phyloP scores from a whole-genome alignment of 2,797 vertebrate genomes.

The Eidolon dupreanum region DNA sequence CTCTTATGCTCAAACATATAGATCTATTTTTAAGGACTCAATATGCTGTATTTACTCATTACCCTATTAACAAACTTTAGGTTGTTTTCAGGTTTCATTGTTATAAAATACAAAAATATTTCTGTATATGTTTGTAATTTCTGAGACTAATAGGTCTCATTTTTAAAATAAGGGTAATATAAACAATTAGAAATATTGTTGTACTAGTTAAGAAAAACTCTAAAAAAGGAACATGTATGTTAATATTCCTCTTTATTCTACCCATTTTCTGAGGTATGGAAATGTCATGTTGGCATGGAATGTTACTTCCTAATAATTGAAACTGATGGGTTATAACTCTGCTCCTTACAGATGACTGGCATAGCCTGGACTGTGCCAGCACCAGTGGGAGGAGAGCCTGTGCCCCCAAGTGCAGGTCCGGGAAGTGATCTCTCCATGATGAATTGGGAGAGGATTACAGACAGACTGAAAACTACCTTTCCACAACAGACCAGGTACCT shows the following conservation, averaged over 20 bases:
- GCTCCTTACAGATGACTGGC: slow-evolving; percentile 69
- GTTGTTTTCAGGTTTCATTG: slow-evolving; percentile 21
- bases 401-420: slow-evolving; percentile 22
- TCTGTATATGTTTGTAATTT: slow-evolving; percentile 22
- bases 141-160: neutral
- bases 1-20: neutral
- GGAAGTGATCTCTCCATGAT: slow-evolving; percentile 52
- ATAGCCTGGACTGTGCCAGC: slow-evolving; percentile 70
- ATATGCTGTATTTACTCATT: neutral
- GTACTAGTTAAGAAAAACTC: neutral
- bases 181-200: slow-evolving; percentile 44
- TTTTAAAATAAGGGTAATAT: slow-evolving; percentile 41
- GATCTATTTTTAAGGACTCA: neutral
- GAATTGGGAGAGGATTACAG: slow-evolving; percentile 77
- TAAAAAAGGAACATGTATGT: neutral
- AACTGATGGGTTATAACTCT: neutral
- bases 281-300: neutral
- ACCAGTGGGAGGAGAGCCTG: slow-evolving; percentile 42
- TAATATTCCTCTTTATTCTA: neutral
- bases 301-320: neutral
- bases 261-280: neutral
- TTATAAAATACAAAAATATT: neutral
- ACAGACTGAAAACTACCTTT: slow-evolving; percentile 76
- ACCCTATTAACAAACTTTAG: neutral
- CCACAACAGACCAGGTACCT: slow-evolving; percentile 78